Percentiles rank a stretch among this genome's conserved stretches.
These are phyloP conservation scores for Lophura nycthemera DNA, from an alignment of 2,113 vertebrate species.

Conservation along the genomic window DNA sequence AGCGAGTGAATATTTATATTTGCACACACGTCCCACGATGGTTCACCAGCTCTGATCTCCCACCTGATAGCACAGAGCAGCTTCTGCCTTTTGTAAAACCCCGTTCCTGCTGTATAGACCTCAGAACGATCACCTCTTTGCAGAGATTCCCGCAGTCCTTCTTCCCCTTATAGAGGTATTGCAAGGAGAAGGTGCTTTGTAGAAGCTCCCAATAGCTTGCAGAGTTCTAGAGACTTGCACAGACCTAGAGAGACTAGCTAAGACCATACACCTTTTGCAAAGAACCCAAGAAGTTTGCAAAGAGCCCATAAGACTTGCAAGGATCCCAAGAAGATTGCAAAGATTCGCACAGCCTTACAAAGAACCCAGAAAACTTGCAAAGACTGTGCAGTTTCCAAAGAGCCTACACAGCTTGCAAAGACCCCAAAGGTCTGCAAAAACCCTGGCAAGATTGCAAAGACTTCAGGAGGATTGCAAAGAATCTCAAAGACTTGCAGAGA, in stretches of 20 bases:
- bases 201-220: not conserved
- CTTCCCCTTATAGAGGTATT: not conserved
- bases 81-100: not conserved
- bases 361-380: not conserved
- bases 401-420: not conserved
- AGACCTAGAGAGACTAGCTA: too few relatives aligned
- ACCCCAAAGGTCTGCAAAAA: too few relatives aligned
- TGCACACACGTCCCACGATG: not conserved
- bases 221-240: not conserved
- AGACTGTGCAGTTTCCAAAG: not conserved
- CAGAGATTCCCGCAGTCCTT: not conserved
- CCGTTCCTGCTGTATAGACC: rapidly evolving
- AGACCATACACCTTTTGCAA: not conserved
- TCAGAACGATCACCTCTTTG: rapidly evolving
- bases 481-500: not conserved
- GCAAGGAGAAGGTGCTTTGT: not conserved
- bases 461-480: not conserved
- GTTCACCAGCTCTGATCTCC: not conserved
- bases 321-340: not conserved
- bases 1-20: rapidly evolving
- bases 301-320: not conserved
- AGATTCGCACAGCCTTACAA: not conserved
- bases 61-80: not conserved
- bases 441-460: not conserved
- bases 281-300: not conserved